phyloP scores from a whole-genome alignment of 2,888 invertebrate species.

The Oxyscelio sp. region DNA sequence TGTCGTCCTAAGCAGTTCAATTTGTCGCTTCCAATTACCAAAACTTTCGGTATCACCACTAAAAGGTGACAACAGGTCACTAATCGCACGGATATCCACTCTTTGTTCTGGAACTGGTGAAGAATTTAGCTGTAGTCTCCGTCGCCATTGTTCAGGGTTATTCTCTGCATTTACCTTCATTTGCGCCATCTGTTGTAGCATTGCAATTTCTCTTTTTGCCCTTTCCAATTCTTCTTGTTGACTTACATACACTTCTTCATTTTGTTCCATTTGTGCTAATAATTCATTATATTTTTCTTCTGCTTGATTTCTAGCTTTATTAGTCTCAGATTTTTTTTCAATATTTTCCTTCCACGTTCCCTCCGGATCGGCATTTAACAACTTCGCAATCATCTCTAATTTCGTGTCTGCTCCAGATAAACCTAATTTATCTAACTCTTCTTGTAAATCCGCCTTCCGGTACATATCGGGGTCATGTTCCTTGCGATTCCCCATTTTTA shows the following conservation, averaged over 20 bases:
- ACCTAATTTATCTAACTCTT: neutral
- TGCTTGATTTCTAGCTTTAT: neutral
- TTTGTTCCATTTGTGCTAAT: neutral
- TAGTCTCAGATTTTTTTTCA: neutral
- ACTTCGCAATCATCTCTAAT: slow-evolving; percentile 4
- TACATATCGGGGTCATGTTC: neutral
- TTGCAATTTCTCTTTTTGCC: neutral
- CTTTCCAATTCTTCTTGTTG: slow-evolving; percentile 3
- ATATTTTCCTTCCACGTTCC: neutral
- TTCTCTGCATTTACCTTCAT: neutral
- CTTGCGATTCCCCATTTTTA: neutral
- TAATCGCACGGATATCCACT: neutral
- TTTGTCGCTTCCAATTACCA: neutral
- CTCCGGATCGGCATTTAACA: neutral
- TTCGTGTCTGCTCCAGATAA: neutral
- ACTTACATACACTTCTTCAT: slow-evolving; percentile 6
- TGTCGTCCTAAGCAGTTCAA: neutral
- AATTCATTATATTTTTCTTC: neutral
- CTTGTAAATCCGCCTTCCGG: neutral
- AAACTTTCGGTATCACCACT: neutral
- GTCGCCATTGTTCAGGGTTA: neutral
- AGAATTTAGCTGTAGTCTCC: too few relatives aligned
- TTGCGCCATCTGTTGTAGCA: neutral
- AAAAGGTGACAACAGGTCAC: neutral
- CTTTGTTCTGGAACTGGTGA: neutral